Base-by-base conservation (phyloP, 2,797 vertebrate genomes). In the Peromyscus attwateri region DNA sequence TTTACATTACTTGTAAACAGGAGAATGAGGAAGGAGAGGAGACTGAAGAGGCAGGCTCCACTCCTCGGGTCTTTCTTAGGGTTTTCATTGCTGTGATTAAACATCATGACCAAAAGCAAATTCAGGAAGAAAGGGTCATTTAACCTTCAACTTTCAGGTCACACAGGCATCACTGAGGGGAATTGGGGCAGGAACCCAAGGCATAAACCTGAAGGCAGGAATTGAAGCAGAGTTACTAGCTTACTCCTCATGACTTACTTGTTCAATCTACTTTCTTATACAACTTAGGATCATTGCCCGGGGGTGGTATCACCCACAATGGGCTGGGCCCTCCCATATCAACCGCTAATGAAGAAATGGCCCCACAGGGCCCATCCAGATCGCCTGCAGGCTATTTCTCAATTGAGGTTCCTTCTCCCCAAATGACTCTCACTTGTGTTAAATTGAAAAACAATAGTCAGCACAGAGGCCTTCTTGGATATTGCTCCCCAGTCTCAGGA, bases 1-100 rank as follows among this genome's bases (percentile, higher is more conserved):
- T 46, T n/a, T 19, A 27, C 34, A 2, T 1, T 14, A 19, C 5
- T 6, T 0, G 6, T 5, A 27, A 1, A 3, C 23, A 46, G 27
- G n/a, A 43, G 19, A 17, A 40, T 34, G 6, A 1, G 31, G 27
- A 40, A 49, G n/a, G 23, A 1, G 21, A n/a, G 1, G 8, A 27
- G 37, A 34, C 62, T n/a, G 12, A 49, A 10, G 2, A 87, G 70
- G 9, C 3, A 23, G 71, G 4, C 6, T 17, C 27, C 7, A 17
- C 23, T 8, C 4, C 43, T 13, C 27, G 40, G 40, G 11, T 2
- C 40, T 84, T 5, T 66, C 11, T 49, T 84, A 66, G 27, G 25
- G 29, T 31, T 31, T 49, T 49, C 75, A 19, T 49, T 84, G 29
- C 40, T 85, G 62, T 68, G 17, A 49, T 66, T 66, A 84, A 66